Conservation (phyloP, 2,888 invertebrate genomes). For the Chesias legatella region DNA sequence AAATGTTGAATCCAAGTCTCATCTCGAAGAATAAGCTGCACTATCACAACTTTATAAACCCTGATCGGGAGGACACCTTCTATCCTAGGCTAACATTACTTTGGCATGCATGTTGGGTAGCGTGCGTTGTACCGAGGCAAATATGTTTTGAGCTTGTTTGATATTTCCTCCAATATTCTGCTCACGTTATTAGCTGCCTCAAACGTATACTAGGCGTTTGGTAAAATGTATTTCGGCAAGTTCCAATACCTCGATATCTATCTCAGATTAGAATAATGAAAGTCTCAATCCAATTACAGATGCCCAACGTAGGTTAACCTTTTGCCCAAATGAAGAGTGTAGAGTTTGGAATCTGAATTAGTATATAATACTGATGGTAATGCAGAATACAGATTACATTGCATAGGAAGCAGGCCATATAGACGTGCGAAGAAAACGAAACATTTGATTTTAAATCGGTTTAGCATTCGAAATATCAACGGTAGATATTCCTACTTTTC, state of each 20-base stretch:
- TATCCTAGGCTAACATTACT: no score
- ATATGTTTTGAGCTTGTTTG: no score
- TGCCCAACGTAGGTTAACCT: slow-evolving; percentile 9
- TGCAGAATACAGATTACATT: slow-evolving; percentile 9
- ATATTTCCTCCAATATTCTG: no score
- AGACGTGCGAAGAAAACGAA: slow-evolving; percentile 1
- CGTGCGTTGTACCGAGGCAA: no score
- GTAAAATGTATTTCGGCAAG: slow-evolving; percentile 13
- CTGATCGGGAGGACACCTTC: no score
- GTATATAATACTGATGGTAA: slow-evolving; percentile 14
- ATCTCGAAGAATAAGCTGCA: no score
- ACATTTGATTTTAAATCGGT: no score
- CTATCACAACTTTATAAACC: no score
- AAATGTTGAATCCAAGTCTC: no score
- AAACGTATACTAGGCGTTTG: slow-evolving; percentile 1
- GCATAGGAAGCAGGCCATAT: slow-evolving; percentile 7
- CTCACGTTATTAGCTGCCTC: background rate
- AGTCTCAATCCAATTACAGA: slow-evolving; percentile 20
- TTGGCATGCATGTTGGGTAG: no score
- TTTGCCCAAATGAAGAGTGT: background rate
- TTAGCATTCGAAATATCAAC: no score
- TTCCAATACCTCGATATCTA: slow-evolving; percentile 14
- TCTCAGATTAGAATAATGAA: slow-evolving; percentile 14
- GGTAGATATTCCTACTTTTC: no score
- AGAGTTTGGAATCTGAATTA: slow-evolving; percentile 12